Evolutionary conservation across 2,797 vertebrate species (phyloP).

Genomic region (Bradypus variegatus): DNA sequence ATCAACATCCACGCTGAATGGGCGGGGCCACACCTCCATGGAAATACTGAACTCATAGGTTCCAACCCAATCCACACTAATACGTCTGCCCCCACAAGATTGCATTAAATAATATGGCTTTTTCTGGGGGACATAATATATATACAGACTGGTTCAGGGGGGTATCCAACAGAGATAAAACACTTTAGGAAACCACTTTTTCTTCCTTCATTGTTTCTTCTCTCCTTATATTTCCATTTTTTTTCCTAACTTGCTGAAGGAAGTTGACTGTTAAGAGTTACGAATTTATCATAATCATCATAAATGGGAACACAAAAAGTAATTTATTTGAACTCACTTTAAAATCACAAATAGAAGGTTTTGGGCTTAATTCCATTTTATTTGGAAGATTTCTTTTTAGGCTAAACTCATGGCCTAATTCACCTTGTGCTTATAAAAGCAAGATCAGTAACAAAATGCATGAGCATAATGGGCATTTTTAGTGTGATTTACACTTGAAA

Average conservation of each 20-base stretch:
- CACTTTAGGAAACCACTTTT: no score
- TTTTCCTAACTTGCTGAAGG: background rate
- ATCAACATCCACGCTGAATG: no score
- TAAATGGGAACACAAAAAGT: rapidly evolving
- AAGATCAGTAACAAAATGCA: rapidly evolving
- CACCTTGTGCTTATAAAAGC: rapidly evolving
- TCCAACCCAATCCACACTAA: no score
- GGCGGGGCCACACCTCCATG: no score
- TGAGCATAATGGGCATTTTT: rapidly evolving
- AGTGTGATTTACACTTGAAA: background rate
- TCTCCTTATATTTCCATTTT: background rate
- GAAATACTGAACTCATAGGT: no score
- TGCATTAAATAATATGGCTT: no score
- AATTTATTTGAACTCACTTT: background rate
- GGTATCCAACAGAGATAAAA: background rate
- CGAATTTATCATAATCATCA: rapidly evolving
- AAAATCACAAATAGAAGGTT: rapidly evolving
- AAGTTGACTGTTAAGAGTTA: background rate
- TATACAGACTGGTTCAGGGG: background rate
- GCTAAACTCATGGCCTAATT: rapidly evolving
- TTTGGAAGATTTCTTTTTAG: background rate
- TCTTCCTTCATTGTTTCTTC: background rate
- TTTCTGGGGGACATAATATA: no score
- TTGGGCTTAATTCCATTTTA: rapidly evolving
- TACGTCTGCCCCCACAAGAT: no score